Conservation (phyloP, 37 sponge, comb jelly and placozoan genomes). For the Amphimedon queenslandica region DNA sequence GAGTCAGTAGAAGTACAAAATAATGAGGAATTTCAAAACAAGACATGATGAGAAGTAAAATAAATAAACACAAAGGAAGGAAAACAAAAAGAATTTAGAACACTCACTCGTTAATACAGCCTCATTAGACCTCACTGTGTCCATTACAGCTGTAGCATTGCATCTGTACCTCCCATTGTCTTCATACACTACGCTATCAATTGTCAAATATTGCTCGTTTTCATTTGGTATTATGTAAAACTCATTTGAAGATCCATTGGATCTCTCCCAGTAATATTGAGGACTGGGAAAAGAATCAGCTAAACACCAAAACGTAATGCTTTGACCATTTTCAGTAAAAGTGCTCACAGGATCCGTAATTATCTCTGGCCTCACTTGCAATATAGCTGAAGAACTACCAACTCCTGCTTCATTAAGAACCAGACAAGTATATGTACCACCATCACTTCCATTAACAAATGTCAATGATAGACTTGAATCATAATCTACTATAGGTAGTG, state of each 20-base stretch:
- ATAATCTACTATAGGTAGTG: not conserved
- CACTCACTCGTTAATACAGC: not conserved
- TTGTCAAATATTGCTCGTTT: not conserved
- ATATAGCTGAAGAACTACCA: constrained; percentile 4
- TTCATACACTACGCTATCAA: constrained; percentile 6
- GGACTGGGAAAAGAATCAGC: constrained; percentile 24
- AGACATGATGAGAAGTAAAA: too few species aligned
- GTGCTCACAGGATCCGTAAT: not conserved
- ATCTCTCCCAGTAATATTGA: constrained; percentile 7
- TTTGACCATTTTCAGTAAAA: not conserved
- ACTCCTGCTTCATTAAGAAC: constrained; percentile 57
- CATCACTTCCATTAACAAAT: not conserved
- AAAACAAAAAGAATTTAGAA: too few species aligned
- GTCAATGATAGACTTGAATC: not conserved
- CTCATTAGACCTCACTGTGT: not conserved
- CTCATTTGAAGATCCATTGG: not conserved
- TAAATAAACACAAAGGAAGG: too few species aligned
- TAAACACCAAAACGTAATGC: not conserved
- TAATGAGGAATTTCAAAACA: too few species aligned
- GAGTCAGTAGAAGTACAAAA: too few species aligned
- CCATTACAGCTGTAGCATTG: not conserved
- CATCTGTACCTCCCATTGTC: constrained; percentile 23
- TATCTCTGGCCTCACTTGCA: constrained; percentile 26
- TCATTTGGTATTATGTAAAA: not conserved
- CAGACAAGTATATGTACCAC: constrained; percentile 43